phyloP scores from a whole-genome alignment of 2,113 vertebrate species.

The Capra hircus region DNA sequence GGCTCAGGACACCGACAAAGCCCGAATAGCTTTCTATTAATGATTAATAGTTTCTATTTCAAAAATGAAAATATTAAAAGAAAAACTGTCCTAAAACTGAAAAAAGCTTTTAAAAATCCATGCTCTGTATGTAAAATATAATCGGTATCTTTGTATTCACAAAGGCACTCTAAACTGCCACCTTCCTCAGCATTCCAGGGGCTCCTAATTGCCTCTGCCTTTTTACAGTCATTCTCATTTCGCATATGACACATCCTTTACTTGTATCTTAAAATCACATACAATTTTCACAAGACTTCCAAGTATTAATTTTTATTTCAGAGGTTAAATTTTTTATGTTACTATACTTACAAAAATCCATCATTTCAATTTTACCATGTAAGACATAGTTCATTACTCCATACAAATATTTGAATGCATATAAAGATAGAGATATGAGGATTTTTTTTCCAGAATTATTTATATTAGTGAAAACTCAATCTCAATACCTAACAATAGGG shows the following conservation, averaged over 20 bases:
- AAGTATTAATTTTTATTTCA: background rate
- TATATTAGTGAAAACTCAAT: background rate
- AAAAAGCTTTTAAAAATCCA: background rate
- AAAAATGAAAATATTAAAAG: background rate
- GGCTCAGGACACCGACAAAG: background rate
- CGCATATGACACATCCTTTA: background rate
- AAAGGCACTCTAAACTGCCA: background rate
- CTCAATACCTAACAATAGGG: background rate
- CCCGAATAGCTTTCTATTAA: background rate
- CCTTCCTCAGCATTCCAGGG: background rate
- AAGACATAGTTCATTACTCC: background rate
- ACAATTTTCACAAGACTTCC: background rate
- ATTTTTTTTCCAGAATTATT: background rate
- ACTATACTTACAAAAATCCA: background rate
- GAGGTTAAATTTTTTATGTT: background rate
- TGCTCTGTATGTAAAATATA: background rate
- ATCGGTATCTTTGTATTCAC: background rate
- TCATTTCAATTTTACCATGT: background rate
- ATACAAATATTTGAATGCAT: background rate
- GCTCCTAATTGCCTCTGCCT: background rate
- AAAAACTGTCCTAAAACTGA: background rate
- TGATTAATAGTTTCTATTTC: background rate
- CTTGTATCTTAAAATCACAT: background rate
- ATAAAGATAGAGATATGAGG: background rate
- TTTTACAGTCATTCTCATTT: background rate